Conservation (phyloP, 37 sponge, comb jelly and placozoan genomes). For the Aplysina aerophoba region DNA sequence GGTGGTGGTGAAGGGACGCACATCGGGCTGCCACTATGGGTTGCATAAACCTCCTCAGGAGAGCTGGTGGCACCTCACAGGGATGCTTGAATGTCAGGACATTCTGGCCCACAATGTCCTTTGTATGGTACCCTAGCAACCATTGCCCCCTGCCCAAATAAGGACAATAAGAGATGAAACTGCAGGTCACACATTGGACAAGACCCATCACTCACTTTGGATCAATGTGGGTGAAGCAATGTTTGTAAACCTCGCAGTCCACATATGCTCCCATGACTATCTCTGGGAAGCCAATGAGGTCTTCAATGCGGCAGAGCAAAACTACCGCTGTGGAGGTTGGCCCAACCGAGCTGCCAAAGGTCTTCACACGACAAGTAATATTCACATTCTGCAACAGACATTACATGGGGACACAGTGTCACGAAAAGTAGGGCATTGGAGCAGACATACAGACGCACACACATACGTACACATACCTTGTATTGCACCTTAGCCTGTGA, state of each 20-base stretch:
- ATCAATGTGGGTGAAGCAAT: neutral
- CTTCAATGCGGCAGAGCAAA: neutral
- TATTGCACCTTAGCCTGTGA: constrained; percentile 4
- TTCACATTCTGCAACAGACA: neutral
- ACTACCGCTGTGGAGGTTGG: neutral
- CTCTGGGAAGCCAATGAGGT: constrained; percentile 19
- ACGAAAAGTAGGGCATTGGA: neutral
- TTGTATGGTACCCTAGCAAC: neutral
- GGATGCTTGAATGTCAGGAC: neutral
- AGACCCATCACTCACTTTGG: neutral
- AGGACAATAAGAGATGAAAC: neutral
- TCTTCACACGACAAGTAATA: neutral
- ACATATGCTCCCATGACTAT: constrained; percentile 16
- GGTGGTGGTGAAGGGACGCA: no score
- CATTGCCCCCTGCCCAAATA: neutral
- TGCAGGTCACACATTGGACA: neutral
- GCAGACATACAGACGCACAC: neutral
- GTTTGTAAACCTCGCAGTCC: neutral
- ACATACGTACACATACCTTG: neutral
- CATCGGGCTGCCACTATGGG: no score
- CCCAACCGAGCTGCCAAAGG: neutral
- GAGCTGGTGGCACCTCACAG: neutral
- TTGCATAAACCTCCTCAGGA: neutral
- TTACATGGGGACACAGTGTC: no score
- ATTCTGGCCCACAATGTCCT: neutral